Base-by-base conservation (phyloP, 2,797 vertebrate genomes). In the Phalloptychus januarius region DNA sequence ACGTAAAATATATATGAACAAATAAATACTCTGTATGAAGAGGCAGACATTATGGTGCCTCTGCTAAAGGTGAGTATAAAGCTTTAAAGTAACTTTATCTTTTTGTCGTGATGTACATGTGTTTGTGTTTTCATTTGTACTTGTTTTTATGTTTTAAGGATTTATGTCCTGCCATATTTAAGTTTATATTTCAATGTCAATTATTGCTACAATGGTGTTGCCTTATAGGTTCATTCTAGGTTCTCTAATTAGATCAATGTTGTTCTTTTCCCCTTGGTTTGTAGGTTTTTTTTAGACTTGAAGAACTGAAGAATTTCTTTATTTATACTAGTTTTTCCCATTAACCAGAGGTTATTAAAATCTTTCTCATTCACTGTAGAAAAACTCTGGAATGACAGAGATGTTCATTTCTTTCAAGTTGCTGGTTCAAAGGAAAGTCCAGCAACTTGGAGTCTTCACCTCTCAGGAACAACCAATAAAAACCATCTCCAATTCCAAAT, bases 1-100 rank as follows among this genome's bases (percentile, higher is more conserved):
- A 81, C 72, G 61, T 81, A 83, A 79, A 89, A 88, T 88, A 87
- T 56, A 87, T 44, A 83, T 16, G 8, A 16, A 61, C 56, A 91
- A 86, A 28, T 44, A 7, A 25, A 40, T 40, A 25, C 8, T 23
- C 42, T 3, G 7, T 15, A 44, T 25, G 5, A 69, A 28, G 23
- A 70, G 2, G 12, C 8, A 67, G 36, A n/a, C 18, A 69, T 69
- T 69, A n/a, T 69, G 36, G 63, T 25, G 10, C 4, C 23, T 12
- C 8, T 38, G 63, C 10, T 40, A 42, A 42, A 38, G 6, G 12
- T 67, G 10, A 42, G 40, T 44, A n/a, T 11, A 6, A 67, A 5
- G 12, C 67, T 23, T 42, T 13, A 2, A 70, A 67, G 25, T 63
- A 36, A 20, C 31, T 36, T 63, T 18, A 10, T 25, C 36, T 40